These are phyloP conservation scores for Atherinosoma microstoma DNA, from an alignment of 2,797 vertebrate genomes.

Conservation along the genomic window DNA sequence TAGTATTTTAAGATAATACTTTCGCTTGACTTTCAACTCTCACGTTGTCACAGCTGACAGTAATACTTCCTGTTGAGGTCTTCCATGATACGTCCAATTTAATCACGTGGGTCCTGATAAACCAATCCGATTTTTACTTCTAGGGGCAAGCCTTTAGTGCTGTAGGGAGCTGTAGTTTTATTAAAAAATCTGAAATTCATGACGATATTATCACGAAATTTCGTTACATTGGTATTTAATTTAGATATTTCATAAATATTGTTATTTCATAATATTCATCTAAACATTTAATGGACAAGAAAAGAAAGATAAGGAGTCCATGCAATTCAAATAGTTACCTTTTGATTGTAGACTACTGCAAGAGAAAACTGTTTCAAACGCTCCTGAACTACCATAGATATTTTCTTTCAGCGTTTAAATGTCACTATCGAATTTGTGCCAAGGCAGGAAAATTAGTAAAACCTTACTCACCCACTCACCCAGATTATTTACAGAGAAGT, in stretches of 20 bases:
- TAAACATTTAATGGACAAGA: not conserved
- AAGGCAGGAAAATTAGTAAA: not conserved
- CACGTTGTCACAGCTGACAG: conserved; percentile 35
- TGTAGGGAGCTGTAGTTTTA: conserved; percentile 52
- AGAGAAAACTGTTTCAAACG: not conserved
- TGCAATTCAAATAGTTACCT: too few species aligned
- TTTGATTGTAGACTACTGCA: not conserved
- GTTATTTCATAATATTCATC: not conserved
- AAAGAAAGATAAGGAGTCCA: not conserved
- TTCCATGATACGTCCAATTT: conserved; percentile 25
- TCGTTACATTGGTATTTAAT: too few species aligned
- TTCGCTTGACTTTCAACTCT: conserved; percentile 72
- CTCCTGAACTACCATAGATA: not conserved
- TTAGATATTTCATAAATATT: not conserved
- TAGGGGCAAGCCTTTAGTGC: accelerated
- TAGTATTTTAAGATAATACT: not conserved
- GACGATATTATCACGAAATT: not conserved
- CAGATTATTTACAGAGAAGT: conserved; percentile 11
- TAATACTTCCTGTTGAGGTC: conserved; percentile 69
- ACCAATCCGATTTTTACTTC: conserved; percentile 54
- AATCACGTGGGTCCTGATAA: conserved; percentile 24
- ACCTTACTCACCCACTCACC: not conserved
- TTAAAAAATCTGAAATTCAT: not conserved
- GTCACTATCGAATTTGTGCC: not conserved
- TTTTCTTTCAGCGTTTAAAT: not conserved